Base-by-base conservation (phyloP, 1,140 invertebrate genomes). In the Lepidurus packardi region DNA sequence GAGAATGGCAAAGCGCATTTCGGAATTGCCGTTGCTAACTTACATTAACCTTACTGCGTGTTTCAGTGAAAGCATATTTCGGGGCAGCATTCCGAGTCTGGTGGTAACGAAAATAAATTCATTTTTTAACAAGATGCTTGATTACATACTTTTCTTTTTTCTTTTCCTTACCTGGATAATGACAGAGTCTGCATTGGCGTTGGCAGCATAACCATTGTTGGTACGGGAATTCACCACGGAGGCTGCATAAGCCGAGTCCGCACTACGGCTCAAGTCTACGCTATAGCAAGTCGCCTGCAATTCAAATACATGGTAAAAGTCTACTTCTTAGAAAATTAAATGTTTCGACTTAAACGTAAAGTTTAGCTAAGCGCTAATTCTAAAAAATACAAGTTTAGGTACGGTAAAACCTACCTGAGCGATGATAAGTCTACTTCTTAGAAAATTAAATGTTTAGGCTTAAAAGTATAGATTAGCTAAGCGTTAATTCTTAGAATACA, bases 221-320 rank as follows among this genome's bases (percentile, higher is more conserved):
- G 8, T 65, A 65, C 53, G 53, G 8, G 8, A 21, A 65, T n/a
- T 21, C 16, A 65, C 53, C 6, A 65, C 53, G n/a, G 53, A 65
- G 21, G 53, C 13, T 16, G 16, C 21, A 7, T 13, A 65, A 9
- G 53, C 53, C 16, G 53, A 65, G 21, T 65, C 21, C 53, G 53
- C 53, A 65, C 16, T 16, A 16, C 53, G 53, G 7, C 16, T 65
- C 21, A 65, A 65, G 6, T 65, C 53, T 13, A 65, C 53, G 53
- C 53, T 65, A 16, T 65, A 65, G 53, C 53, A 65, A 65, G 53
- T 65, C 53, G 53, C 53, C 53, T 65, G 53, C 5, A 65, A 9
- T 34, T 2, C 34, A 34, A 34, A 34, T 34, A 34, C 34, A 4
- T 34, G 34, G 34, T 34, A 34, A 34, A 34, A 34, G 34, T 4